Evolutionary conservation across 2,113 vertebrate genomes (phyloP), one percentile per base, ranked within the genome.

Genomic region (Dicentrarchus labrax): DNA sequence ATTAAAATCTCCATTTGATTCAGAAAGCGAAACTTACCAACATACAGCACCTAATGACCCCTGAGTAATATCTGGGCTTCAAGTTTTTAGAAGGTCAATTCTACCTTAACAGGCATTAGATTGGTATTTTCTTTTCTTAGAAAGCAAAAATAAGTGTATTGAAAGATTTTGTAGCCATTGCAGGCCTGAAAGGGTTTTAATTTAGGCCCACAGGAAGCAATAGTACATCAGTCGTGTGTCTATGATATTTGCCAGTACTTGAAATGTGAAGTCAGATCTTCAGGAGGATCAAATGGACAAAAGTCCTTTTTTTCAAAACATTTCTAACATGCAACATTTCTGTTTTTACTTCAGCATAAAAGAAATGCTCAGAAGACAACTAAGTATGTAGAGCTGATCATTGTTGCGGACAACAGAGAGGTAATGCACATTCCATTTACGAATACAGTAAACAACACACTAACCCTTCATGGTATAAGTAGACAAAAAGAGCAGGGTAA

Each of bases 361-460:
- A 96, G 98, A 70, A 96, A 98, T 45, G 92, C 96, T 48, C 96
- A 97, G 94, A 98, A 96, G 96, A 98, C 93, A 22, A 99, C 97
- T 0, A 99, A 99, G 82, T 99, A 99, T 0, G 98, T 99, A 24
- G 98, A 99, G 93, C 96, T 99, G 76, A 97, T 99, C 88, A 98
- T 99, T 4, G 98, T 99, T 8, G 98, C 98, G 10, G 98, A 99
- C 91, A 99, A 99, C 94, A 95, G 98, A 72, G 98, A 99, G 98
- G 98, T 99, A 96, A 95, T 90, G 78, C 82, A 56, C 54, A 36
- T 72, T 60, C 54, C 69, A 12, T 83, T 81, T 17, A 73, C 53
- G 67, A 67, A 56, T 54, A 4, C 10, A 62, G 2, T 70, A 39
- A 47, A 77, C 64, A 77, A 36, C 21, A 50, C 64, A 41, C 24